Conservation (phyloP, 2,888 invertebrate species). For the Clepsis dumicolana region DNA sequence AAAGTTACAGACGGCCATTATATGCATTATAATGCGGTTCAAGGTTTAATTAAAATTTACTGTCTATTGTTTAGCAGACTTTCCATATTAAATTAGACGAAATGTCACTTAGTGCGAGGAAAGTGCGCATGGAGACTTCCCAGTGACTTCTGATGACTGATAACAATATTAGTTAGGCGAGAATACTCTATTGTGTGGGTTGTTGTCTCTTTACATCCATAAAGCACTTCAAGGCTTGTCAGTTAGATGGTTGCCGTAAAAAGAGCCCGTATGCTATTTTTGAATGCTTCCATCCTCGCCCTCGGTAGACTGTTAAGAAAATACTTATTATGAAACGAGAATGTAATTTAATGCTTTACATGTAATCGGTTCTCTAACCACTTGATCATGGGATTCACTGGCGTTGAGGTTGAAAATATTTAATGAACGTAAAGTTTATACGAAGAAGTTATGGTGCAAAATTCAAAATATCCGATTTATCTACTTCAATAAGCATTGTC, state of each 20-base stretch:
- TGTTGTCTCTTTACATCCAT: constrained; percentile 27
- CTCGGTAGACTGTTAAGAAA: background rate
- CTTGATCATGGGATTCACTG: background rate
- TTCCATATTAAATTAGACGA: constrained; percentile 26
- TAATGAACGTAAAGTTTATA: background rate
- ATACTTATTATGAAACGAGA: background rate
- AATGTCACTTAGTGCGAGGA: constrained; percentile 24
- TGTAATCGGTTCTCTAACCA: background rate
- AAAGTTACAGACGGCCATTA: too few species aligned
- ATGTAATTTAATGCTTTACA: background rate
- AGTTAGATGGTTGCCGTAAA: constrained; percentile 7
- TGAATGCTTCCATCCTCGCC: background rate
- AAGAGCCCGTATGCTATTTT: background rate
- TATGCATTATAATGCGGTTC: constrained; percentile 19
- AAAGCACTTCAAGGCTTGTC: constrained; percentile 10
- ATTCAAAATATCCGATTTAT: too few species aligned
- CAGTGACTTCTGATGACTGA: constrained; percentile 32
- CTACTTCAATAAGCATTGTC: constrained; percentile 2
- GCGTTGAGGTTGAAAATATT: background rate
- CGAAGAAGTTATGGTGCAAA: too few species aligned
- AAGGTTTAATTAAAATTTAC: constrained; percentile 43
- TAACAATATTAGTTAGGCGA: constrained; percentile 26
- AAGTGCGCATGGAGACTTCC: constrained; percentile 13
- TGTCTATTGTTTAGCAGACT: constrained; percentile 31
- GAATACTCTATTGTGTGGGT: constrained; percentile 18